Conservation (phyloP, 2,797 vertebrate species). For the Discoglossus pictus region DNA sequence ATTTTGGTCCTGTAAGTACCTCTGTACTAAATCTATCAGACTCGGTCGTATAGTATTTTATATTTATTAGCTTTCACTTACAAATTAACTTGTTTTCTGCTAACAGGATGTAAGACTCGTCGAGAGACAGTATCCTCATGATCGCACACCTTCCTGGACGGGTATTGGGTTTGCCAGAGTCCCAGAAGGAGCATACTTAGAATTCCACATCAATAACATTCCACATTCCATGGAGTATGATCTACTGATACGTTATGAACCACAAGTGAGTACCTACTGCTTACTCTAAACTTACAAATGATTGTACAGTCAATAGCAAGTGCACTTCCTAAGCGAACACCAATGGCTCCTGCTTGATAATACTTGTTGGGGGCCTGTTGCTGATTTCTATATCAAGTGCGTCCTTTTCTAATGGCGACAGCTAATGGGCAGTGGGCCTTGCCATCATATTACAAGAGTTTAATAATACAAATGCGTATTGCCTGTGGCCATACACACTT, state of each 20-base stretch:
- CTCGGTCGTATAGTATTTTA: not conserved
- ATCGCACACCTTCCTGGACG: conserved; percentile 91
- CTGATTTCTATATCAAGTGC: no score
- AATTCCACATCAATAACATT: conserved; percentile 90
- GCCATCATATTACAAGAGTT: no score
- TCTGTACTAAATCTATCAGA: not conserved
- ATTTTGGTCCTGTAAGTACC: conserved; percentile 87
- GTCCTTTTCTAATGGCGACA: no score
- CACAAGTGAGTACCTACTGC: conserved; percentile 77
- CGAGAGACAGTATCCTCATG: conserved; percentile 80
- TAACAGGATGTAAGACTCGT: conserved; percentile 81
- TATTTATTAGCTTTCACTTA: not conserved
- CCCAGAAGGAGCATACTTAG: conserved; percentile 88
- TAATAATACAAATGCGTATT: no score
- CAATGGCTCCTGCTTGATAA: no score
- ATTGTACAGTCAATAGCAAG: no score
- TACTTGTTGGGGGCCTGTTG: no score
- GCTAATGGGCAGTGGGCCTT: no score
- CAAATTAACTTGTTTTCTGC: conserved; percentile 10
- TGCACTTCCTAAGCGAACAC: no score
- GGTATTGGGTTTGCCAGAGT: conserved; percentile 89
- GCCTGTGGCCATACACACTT: no score
- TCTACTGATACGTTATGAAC: conserved; percentile 91
- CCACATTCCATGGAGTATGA: conserved; percentile 96
- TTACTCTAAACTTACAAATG: not conserved